Percentiles rank a stretch among this genome's conserved stretches.
Conservation (phyloP, 53 echinoderm and acorn worm genomes). For the Paelopatides confundens region DNA sequence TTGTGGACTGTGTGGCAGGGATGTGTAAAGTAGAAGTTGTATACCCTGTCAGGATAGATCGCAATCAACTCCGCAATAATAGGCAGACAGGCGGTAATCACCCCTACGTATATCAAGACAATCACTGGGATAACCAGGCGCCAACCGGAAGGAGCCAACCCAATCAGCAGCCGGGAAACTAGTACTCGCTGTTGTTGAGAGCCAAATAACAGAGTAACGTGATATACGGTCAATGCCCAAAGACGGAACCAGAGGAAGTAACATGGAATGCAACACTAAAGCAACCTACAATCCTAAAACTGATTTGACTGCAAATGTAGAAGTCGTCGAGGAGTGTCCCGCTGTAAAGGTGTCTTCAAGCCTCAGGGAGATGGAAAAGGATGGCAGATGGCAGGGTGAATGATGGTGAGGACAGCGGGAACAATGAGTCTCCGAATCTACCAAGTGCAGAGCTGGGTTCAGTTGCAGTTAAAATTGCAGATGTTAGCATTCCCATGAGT, state of each 20-base stretch:
- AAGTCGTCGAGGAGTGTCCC: neutral
- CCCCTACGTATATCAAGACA: neutral
- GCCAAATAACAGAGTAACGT: slow-evolving; percentile 56
- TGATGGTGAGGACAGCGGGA: too few relatives aligned
- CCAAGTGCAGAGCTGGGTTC: neutral
- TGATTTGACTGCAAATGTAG: neutral
- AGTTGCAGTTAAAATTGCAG: neutral
- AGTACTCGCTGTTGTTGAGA: slow-evolving; percentile 58
- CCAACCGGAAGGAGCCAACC: too few relatives aligned
- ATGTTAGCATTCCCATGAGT: neutral
- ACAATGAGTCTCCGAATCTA: too few relatives aligned
- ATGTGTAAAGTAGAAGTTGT: too few relatives aligned
- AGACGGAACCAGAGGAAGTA: neutral
- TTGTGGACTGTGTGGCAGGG: too few relatives aligned
- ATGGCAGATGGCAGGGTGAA: neutral
- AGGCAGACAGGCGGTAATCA: neutral
- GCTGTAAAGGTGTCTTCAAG: neutral
- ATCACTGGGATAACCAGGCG: too few relatives aligned
- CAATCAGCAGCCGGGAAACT: slow-evolving; percentile 48
- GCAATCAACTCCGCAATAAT: neutral
- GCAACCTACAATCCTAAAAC: too few relatives aligned
- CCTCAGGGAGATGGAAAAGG: neutral
- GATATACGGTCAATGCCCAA: neutral
- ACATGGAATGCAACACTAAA: too few relatives aligned
- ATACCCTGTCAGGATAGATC: too few relatives aligned